Conservation (phyloP, 1,140 invertebrate species). For the Nilaparvata lugens region DNA sequence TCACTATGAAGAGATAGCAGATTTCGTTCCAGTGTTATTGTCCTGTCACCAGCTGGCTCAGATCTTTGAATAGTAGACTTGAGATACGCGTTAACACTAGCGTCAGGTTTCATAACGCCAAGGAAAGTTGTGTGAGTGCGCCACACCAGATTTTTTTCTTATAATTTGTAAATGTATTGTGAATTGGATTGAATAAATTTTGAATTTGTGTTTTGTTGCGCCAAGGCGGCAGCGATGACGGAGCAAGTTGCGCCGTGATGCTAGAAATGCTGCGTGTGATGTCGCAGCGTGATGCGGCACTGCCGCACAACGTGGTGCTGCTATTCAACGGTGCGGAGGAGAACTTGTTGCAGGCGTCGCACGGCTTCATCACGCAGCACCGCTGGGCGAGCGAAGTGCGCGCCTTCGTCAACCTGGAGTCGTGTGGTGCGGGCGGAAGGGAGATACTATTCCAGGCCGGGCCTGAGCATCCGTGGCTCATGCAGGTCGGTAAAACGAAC, state of each 20-base stretch:
- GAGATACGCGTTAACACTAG: too few species aligned
- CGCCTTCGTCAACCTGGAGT: constrained; percentile 90
- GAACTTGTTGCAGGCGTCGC: constrained; percentile 73
- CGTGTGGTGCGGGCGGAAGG: constrained; percentile 84
- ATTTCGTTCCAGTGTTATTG: too few species aligned
- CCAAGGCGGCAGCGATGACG: constrained; percentile 82
- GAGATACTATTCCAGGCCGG: constrained; percentile 93
- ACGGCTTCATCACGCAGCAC: constrained; percentile 92
- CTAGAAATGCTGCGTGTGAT: constrained; percentile 77
- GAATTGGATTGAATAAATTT: too few species aligned
- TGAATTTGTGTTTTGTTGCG: too few species aligned
- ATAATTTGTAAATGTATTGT: too few species aligned
- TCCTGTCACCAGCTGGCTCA: too few species aligned
- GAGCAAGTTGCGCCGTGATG: constrained; percentile 86
- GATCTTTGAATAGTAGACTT: too few species aligned
- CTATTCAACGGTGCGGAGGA: constrained; percentile 91
- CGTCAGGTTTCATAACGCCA: too few species aligned
- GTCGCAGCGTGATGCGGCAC: constrained; percentile 37
- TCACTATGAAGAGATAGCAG: too few species aligned
- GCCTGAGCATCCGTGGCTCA: constrained; percentile 82
- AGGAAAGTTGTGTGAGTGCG: too few species aligned
- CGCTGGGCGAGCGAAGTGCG: constrained; percentile 70
- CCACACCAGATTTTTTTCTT: too few species aligned
- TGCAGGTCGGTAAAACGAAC: constrained; percentile 54
- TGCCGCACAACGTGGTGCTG: constrained; percentile 66